Evolutionary conservation across 1,140 invertebrate species (phyloP).

Genomic region (Mamestra configurata): DNA sequence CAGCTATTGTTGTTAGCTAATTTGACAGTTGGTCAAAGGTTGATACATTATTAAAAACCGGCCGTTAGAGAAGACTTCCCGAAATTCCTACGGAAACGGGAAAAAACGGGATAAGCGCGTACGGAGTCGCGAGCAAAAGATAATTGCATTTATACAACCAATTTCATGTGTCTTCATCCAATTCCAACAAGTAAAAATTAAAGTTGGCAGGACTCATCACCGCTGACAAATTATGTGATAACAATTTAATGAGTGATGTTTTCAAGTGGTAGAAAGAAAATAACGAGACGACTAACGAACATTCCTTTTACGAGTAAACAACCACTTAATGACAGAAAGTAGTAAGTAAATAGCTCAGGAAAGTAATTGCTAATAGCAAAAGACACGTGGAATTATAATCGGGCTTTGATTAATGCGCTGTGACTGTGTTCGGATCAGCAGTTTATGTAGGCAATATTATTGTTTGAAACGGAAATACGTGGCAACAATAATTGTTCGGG

Average conservation of each 20-base stretch:
- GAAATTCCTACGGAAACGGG: too few species aligned
- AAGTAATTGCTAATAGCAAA: neutral
- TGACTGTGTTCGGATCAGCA: neutral
- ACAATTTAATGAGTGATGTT: conserved; percentile 16
- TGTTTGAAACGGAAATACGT: neutral
- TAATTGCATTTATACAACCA: too few species aligned
- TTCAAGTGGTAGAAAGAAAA: conserved; percentile 22
- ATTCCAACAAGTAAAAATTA: neutral
- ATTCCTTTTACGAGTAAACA: conserved; percentile 11
- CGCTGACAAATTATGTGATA: conserved; percentile 23
- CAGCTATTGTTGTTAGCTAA: too few species aligned
- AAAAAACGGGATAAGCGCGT: too few species aligned
- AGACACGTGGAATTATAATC: conserved; percentile 12
- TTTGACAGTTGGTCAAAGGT: too few species aligned
- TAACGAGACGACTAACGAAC: conserved; percentile 8
- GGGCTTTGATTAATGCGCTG: conserved; percentile 2
- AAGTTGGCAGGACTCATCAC: neutral
- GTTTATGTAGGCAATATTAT: neutral
- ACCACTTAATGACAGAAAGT: conserved; percentile 28
- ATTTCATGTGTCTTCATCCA: too few species aligned
- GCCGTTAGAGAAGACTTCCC: too few species aligned
- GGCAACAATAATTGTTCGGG: too few species aligned
- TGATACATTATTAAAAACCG: too few species aligned
- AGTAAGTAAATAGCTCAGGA: conserved; percentile 2
- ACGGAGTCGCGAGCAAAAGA: too few species aligned